Conservation (phyloP, 1,140 invertebrate species). For the Macrotrachela quadricornifera region DNA sequence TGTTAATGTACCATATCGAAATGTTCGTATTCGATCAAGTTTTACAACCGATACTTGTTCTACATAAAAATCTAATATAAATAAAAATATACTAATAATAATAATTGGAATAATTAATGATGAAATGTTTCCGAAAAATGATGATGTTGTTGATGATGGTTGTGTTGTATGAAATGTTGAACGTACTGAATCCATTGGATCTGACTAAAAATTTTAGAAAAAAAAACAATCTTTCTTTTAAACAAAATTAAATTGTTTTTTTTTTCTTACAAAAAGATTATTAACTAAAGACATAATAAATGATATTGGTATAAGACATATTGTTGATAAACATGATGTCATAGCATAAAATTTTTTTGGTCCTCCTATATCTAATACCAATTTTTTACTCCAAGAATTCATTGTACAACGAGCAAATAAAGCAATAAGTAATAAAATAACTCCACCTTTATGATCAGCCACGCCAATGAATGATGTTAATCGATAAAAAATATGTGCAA, state of each 20-base stretch:
- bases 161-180: neutral
- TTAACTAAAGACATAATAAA: neutral
- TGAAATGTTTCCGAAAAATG: too few species aligned
- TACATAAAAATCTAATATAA: constrained; percentile 34
- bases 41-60: constrained; percentile 25
- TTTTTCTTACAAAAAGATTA: neutral
- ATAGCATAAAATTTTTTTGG: constrained; percentile 33
- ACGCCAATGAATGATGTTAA: constrained; percentile 30
- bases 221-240: too few species aligned
- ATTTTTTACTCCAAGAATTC: constrained; percentile 26
- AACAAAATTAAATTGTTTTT: neutral
- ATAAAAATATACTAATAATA: constrained; percentile 27
- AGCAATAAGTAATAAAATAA: constrained; percentile 29
- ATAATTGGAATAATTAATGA: constrained; percentile 25
- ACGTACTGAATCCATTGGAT: neutral
- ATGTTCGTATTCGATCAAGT: constrained; percentile 17
- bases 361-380: constrained; percentile 34
- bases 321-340: constrained; percentile 11
- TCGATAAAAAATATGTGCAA: constrained; percentile 34
- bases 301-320: too few species aligned
- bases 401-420: constrained; percentile 27
- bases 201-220: too few species aligned
- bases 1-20: constrained; percentile 17
- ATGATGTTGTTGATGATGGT: too few species aligned
- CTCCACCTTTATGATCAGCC: constrained; percentile 35